Conservation (phyloP, 2,113 vertebrate species). For the Ameiurus melas region DNA sequence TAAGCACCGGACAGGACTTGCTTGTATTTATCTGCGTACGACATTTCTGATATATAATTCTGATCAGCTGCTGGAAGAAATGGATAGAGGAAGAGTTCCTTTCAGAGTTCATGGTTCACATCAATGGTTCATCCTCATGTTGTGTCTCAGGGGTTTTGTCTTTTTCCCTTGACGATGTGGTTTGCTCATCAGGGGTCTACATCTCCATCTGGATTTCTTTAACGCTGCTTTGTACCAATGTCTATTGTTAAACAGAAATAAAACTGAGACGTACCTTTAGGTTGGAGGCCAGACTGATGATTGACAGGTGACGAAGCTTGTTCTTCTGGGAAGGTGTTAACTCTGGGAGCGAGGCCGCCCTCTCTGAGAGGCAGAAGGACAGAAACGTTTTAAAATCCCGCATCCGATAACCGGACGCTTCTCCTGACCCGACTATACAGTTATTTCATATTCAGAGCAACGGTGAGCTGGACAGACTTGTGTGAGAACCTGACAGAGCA, state of each 20-base stretch:
- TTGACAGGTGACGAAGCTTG: constrained; percentile 92
- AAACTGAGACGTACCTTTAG: constrained; percentile 81
- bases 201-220: not conserved
- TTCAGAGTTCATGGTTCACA: not conserved
- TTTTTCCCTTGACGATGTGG: not conserved
- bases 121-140: not conserved
- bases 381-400: not conserved
- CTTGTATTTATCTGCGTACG: not conserved
- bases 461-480: not conserved
- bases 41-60: not conserved
- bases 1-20: not conserved
- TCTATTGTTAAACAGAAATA: constrained; percentile 14
- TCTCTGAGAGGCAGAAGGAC: constrained; percentile 63
- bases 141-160: not conserved
- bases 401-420: not conserved
- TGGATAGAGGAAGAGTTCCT: not conserved
- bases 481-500: constrained; percentile 20
- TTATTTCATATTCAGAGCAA: not conserved
- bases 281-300: constrained; percentile 93
- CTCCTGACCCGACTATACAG: not conserved
- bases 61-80: not conserved
- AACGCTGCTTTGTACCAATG: not conserved
- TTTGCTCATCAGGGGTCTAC: not conserved
- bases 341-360: constrained; percentile 83
- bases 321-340: constrained; percentile 94